These are phyloP conservation scores for Pemphredon lugubris DNA, from an alignment of 2,888 invertebrate genomes.

Conservation along the genomic window DNA sequence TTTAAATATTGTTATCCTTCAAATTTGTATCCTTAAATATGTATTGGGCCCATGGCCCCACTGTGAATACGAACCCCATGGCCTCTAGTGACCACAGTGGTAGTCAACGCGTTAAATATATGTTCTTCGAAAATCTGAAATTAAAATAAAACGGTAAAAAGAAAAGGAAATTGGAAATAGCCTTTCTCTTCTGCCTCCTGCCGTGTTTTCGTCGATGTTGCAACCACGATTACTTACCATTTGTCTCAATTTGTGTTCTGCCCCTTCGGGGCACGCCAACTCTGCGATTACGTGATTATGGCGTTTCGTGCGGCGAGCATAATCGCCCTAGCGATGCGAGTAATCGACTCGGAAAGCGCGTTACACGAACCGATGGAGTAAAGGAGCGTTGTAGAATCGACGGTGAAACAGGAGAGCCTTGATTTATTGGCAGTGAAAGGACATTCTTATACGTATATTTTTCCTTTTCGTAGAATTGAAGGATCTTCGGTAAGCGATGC, in stretches of 20 bases:
- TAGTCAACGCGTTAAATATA: no score
- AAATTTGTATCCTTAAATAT: no score
- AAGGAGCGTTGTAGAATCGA: constrained; percentile 1
- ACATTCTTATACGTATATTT: not conserved
- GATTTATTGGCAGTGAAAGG: constrained; percentile 33
- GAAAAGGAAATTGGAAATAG: no score
- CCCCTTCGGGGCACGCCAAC: constrained; percentile 23
- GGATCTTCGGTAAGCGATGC: not conserved
- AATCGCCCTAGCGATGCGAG: constrained; percentile 15
- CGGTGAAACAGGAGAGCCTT: constrained; percentile 8
- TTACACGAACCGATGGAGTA: not conserved
- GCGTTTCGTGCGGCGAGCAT: constrained; percentile 21
- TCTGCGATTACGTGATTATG: constrained; percentile 41
- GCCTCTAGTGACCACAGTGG: no score
- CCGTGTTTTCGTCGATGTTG: constrained; percentile 1
- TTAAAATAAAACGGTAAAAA: no score
- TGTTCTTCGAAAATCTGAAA: no score
- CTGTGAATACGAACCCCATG: no score
- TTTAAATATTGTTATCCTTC: no score
- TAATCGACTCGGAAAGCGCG: constrained; percentile 16
- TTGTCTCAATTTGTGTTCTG: constrained; percentile 35
- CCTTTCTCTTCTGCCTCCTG: no score
- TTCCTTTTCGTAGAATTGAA: constrained; percentile 17
- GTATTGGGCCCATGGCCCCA: no score
- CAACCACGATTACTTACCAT: constrained; percentile 23